These are phyloP conservation scores for Leptinotarsa juncta DNA, from an alignment of 2,888 invertebrate genomes.

Conservation along the genomic window DNA sequence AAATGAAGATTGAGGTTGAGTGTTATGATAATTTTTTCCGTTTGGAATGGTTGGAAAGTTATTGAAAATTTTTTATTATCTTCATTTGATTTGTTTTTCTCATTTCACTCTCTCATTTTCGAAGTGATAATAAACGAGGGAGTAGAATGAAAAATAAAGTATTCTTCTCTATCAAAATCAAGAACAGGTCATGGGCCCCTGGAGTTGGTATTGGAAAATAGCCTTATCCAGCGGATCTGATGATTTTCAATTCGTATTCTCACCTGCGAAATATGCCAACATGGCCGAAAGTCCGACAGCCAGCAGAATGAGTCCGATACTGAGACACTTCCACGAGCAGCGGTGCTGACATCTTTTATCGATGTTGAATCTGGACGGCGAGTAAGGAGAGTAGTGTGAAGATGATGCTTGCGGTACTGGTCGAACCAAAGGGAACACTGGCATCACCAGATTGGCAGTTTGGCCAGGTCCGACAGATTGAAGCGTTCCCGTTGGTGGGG, in stretches of 20 bases:
- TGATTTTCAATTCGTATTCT: constrained; percentile 1
- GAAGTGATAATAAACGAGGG: too few species aligned
- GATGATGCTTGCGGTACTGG: constrained; percentile 71
- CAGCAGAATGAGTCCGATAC: constrained; percentile 91
- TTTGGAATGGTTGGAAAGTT: too few species aligned
- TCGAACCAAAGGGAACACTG: constrained; percentile 83
- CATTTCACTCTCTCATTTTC: too few species aligned
- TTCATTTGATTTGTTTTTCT: too few species aligned
- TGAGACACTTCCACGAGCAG: constrained; percentile 97
- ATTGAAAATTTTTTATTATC: too few species aligned
- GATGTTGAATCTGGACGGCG: constrained; percentile 93
- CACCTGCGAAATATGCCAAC: constrained; percentile 96
- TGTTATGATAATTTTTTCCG: too few species aligned
- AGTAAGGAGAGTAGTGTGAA: constrained; percentile 89
- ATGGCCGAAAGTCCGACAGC: constrained; percentile 91
- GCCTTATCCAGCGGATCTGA: too few species aligned
- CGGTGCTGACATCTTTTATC: constrained; percentile 93
- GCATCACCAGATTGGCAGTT: constrained; percentile 83
- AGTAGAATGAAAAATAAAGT: too few species aligned
- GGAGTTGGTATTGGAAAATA: too few species aligned
- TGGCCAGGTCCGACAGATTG: constrained; percentile 62
- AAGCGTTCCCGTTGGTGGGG: constrained; percentile 74
- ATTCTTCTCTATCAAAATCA: too few species aligned
- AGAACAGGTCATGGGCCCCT: too few species aligned
- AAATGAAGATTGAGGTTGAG: too few species aligned